Conservation (phyloP, 2,888 invertebrate genomes). For the Drepana falcataria region DNA sequence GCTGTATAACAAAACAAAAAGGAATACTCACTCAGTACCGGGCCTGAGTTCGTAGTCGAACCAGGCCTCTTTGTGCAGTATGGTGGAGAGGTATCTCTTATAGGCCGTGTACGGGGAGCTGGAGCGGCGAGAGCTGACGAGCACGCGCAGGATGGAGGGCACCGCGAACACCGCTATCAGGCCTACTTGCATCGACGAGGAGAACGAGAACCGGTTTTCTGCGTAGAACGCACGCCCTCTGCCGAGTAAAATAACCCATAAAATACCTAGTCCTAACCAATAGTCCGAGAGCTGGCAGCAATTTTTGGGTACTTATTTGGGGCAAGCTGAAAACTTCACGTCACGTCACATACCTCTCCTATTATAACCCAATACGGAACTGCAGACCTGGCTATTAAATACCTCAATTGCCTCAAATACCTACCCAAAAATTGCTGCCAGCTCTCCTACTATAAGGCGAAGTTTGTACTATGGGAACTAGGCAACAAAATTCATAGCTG, state of each 20-base stretch:
- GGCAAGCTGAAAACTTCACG: no score
- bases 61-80: slow-evolving; percentile 88
- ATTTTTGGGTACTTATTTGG: no score
- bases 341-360: no score
- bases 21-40: slow-evolving; percentile 72
- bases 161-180: slow-evolving; percentile 86
- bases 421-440: no score
- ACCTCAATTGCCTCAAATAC: no score
- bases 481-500: no score
- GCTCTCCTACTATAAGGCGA: no score
- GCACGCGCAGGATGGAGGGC: slow-evolving; percentile 84
- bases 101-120: slow-evolving; percentile 84
- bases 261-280: no score
- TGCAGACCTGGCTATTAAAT: no score
- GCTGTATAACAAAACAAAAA: background rate
- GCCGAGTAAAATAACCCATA: slow-evolving; percentile 21
- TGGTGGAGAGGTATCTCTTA: slow-evolving; percentile 87
- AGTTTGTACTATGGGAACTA: no score
- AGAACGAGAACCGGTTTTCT: slow-evolving; percentile 83
- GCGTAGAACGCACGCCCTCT: slow-evolving; percentile 87
- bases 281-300: no score
- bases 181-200: slow-evolving; percentile 86
- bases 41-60: slow-evolving; percentile 84
- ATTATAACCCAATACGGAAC: no score
- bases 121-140: slow-evolving; percentile 85